phyloP scores from a whole-genome alignment of 2,113 vertebrate genomes.

The Brienomyrus longianalis region DNA sequence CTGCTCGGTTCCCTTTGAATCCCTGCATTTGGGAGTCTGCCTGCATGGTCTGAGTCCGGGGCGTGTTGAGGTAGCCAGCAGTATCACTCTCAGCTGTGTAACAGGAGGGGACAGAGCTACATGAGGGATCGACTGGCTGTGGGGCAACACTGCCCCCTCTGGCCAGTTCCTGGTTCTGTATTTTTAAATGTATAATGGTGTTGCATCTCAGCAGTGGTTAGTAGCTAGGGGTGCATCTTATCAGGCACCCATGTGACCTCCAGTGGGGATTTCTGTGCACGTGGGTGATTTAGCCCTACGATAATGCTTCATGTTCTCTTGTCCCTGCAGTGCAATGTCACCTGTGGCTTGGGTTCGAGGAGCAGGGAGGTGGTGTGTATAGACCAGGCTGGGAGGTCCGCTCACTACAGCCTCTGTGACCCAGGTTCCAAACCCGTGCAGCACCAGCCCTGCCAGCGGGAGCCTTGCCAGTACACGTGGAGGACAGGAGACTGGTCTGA shows the following conservation, averaged over 20 bases:
- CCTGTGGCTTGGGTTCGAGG: conserved; percentile 61
- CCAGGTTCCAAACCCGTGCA: conserved; percentile 54
- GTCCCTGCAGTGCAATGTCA: conserved; percentile 63
- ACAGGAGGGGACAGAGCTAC: not conserved
- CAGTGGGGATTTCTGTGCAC: not conserved
- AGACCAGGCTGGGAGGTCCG: conserved; percentile 47
- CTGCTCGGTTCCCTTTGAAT: not conserved
- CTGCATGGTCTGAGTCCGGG: not conserved
- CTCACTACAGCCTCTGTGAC: conserved; percentile 69
- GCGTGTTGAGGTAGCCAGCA: not conserved
- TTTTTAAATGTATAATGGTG: not conserved
- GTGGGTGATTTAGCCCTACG: not conserved
- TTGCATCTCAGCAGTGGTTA: not conserved
- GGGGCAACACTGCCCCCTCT: conserved; percentile 46
- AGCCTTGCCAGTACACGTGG: conserved; percentile 66
- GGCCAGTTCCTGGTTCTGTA: not conserved
- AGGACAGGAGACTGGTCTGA: conserved; percentile 72
- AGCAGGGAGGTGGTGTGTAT: conserved; percentile 64
- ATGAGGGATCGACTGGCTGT: conserved; percentile 6
- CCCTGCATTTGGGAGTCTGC: not conserved
- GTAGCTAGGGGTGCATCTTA: not conserved
- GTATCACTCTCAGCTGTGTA: not conserved
- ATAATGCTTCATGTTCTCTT: not conserved
- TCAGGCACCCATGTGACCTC: not conserved
- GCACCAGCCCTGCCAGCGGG: conserved; percentile 54